phyloP scores from a whole-genome alignment of 53 echinoderm and acorn worm species.

The Henricia sp. region DNA sequence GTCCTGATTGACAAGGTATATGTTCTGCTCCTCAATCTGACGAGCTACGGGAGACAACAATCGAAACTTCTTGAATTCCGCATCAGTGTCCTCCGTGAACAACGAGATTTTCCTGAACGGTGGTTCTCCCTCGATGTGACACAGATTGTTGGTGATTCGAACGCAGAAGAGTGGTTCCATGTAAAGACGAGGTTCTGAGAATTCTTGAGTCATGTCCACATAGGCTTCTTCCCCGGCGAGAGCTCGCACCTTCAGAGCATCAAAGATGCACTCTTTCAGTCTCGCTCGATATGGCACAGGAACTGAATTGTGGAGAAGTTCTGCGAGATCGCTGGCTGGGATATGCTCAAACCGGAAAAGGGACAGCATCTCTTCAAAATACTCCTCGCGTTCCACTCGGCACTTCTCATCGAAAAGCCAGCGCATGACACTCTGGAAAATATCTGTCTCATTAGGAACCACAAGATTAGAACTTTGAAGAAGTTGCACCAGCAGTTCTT shows the following conservation, averaged over 20 bases:
- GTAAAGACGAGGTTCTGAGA: constrained; percentile 23
- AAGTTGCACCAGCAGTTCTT: neutral
- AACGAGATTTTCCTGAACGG: neutral
- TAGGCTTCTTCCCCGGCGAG: constrained; percentile 35
- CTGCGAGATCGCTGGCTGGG: constrained; percentile 9
- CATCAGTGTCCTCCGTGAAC: neutral
- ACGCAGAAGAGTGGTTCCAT: constrained; percentile 22
- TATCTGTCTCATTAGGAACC: constrained; percentile 14
- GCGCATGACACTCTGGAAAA: neutral
- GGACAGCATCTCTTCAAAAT: constrained; percentile 5
- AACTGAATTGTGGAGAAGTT: neutral
- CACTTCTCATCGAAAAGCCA: neutral
- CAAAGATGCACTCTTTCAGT: constrained; percentile 28
- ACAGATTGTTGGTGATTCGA: constrained; percentile 3
- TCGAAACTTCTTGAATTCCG: neutral
- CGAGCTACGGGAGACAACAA: constrained; percentile 26
- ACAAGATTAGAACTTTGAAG: constrained; percentile 22
- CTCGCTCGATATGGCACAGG: neutral
- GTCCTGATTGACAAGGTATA: constrained; percentile 10
- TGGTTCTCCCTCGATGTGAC: neutral
- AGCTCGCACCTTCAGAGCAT: constrained; percentile 22
- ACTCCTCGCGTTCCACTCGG: neutral
- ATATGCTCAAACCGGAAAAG: constrained; percentile 37
- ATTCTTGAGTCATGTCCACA: neutral
- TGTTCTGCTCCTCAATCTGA: constrained; percentile 1